Conservation (phyloP, 2,888 invertebrate genomes). For the Zaprionus bogoriensis region DNA sequence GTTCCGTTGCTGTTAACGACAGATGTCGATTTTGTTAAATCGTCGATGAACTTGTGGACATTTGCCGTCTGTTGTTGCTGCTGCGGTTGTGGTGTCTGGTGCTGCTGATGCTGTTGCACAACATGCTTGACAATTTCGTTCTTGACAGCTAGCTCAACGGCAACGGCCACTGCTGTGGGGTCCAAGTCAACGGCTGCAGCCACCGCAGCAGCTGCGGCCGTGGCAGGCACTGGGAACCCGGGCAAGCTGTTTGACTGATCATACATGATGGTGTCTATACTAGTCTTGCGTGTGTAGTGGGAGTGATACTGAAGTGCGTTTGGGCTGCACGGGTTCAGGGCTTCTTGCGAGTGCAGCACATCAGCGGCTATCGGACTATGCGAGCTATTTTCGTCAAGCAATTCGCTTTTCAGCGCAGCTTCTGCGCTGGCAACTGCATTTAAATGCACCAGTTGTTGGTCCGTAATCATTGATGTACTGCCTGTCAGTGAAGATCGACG, state of each 20-base stretch:
- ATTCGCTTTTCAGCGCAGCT: constrained; percentile 86
- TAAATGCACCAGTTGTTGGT: constrained; percentile 77
- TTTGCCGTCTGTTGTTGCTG: constrained; percentile 84
- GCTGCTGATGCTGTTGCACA: constrained; percentile 84
- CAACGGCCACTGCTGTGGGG: constrained; percentile 77
- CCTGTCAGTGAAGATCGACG: constrained; percentile 86
- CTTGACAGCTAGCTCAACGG: constrained; percentile 83
- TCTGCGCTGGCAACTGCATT: constrained; percentile 76
- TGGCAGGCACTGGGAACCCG: constrained; percentile 72
- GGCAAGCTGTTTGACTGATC: constrained; percentile 79
- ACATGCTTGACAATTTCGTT: constrained; percentile 85
- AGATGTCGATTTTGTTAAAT: constrained; percentile 74
- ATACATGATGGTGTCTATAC: constrained; percentile 79
- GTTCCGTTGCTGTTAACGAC: constrained; percentile 61
- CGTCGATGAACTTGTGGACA: constrained; percentile 80
- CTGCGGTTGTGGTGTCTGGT: constrained; percentile 84
- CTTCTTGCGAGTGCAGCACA: constrained; percentile 75
- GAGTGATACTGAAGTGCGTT: constrained; percentile 67
- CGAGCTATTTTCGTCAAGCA: constrained; percentile 88
- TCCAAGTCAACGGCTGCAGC: constrained; percentile 66
- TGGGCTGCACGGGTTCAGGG: constrained; percentile 74
- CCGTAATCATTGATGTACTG: constrained; percentile 78
- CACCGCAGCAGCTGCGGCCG: constrained; percentile 63
- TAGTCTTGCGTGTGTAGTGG: constrained; percentile 73
- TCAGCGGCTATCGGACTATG: constrained; percentile 83